Percentiles rank a stretch among this genome's conserved stretches.
Evolutionary conservation across 2,113 vertebrate species (phyloP).

Genomic region (Calcarius ornatus): DNA sequence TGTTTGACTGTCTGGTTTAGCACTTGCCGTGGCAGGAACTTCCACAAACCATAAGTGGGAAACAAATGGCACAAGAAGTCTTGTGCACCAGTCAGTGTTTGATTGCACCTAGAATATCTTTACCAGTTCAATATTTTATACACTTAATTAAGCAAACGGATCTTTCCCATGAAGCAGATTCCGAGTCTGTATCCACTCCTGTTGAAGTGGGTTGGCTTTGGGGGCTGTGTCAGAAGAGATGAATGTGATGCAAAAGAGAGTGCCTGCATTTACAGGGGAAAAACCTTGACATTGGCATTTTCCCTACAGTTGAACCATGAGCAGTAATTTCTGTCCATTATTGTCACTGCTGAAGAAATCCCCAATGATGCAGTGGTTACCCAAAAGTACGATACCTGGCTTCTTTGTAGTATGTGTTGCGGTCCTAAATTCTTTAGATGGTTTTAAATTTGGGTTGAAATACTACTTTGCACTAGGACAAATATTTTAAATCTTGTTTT

Average conservation of each 20-base stretch:
- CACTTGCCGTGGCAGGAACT: not conserved
- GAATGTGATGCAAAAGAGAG: not conserved
- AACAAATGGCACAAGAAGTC: accelerated
- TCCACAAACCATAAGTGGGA: not conserved
- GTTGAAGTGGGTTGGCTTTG: not conserved
- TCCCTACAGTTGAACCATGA: not conserved
- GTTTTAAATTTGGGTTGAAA: not conserved
- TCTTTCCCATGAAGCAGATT: not conserved
- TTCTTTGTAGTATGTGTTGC: not conserved
- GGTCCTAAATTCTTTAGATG: not conserved
- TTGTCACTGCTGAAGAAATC: not conserved
- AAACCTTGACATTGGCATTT: not conserved
- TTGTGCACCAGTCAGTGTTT: not conserved
- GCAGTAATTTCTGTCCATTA: not conserved
- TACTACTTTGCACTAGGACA: not conserved
- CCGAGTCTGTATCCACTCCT: not conserved
- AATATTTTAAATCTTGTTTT: not conserved
- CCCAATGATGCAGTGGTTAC: not conserved
- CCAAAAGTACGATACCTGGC: not conserved
- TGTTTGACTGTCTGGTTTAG: not conserved
- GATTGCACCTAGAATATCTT: not conserved
- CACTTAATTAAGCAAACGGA: accelerated
- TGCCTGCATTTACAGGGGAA: not conserved
- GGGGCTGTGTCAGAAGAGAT: not conserved
- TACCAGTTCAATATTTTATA: not conserved